A percentile compares a stretch with the other conserved stretches of the same genome.
Conservation (phyloP, 2,888 invertebrate species). For the Bedellia somnulentella region DNA sequence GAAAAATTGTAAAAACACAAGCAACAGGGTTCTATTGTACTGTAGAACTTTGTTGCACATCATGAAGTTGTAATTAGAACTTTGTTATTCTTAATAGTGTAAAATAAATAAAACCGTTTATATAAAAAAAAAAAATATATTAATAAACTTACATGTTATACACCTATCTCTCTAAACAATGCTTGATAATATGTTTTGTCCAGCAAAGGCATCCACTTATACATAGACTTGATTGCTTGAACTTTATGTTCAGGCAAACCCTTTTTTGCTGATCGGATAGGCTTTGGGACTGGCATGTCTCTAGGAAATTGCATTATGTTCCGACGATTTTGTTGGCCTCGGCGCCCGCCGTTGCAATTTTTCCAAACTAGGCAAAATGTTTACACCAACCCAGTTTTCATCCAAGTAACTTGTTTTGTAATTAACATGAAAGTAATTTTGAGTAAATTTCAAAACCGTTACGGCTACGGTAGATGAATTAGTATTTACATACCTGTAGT, state of each 20-base stretch:
- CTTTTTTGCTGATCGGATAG: neutral
- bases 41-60: no score
- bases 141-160: no score
- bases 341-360: neutral
- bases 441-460: conserved; percentile 6
- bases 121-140: no score
- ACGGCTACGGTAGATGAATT: no score
- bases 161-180: conserved; percentile 1
- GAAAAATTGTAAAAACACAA: no score
- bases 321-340: neutral
- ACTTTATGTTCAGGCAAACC: neutral
- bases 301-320: conserved; percentile 1
- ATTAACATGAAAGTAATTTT: no score
- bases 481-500: no score
- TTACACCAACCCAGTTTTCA: conserved; percentile 1
- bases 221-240: conserved; percentile 1
- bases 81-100: no score
- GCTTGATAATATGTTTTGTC: conserved; percentile 1
- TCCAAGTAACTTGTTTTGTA: conserved; percentile 1
- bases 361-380: neutral
- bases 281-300: neutral
- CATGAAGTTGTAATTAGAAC: no score
- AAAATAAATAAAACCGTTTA: no score
- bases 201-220: conserved; percentile 1
- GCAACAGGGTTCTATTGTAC: no score